These are phyloP conservation scores for Silurus meridionalis DNA, from an alignment of 2,113 vertebrate genomes.

Conservation along the genomic window DNA sequence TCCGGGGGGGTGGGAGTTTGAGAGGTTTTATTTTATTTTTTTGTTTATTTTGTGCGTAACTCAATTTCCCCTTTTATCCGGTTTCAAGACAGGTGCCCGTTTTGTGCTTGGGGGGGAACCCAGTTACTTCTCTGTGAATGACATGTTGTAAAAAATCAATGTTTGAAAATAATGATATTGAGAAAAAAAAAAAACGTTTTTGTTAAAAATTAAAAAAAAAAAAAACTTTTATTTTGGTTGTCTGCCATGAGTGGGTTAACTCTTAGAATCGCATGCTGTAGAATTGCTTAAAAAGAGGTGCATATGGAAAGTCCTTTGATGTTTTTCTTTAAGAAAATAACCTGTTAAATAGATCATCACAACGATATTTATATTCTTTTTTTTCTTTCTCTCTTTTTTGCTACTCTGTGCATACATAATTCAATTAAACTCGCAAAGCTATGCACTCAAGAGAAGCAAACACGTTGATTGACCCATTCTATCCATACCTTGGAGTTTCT, in stretches of 20 bases:
- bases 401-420: slow-evolving; percentile 87
- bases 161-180: slow-evolving; percentile 99
- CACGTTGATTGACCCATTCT: slow-evolving; percentile 74
- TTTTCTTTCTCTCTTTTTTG: slow-evolving; percentile 67
- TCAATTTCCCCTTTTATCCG: slow-evolving; percentile 66
- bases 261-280: slow-evolving; percentile 99
- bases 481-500: slow-evolving; percentile 70
- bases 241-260: slow-evolving; percentile 98
- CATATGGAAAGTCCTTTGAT: slow-evolving; percentile 94
- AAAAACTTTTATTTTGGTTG: slow-evolving; percentile 80
- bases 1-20: background rate
- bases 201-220: slow-evolving; percentile 89
- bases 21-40: background rate
- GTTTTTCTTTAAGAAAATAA: slow-evolving; percentile 95
- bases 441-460: slow-evolving; percentile 83
- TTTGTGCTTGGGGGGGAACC: slow-evolving; percentile 85
- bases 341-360: slow-evolving; percentile 89
- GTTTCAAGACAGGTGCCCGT: slow-evolving; percentile 83
- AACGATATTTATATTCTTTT: slow-evolving; percentile 78
- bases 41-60: slow-evolving; percentile 32
- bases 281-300: slow-evolving; percentile 95
- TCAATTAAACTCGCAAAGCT: slow-evolving; percentile 79
- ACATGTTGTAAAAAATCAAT: slow-evolving; percentile 99
- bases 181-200: slow-evolving; percentile 90
- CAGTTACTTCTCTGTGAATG: slow-evolving; percentile 95